Base-by-base conservation (phyloP, 2,113 vertebrate species). In the Hepsetus odoe region DNA sequence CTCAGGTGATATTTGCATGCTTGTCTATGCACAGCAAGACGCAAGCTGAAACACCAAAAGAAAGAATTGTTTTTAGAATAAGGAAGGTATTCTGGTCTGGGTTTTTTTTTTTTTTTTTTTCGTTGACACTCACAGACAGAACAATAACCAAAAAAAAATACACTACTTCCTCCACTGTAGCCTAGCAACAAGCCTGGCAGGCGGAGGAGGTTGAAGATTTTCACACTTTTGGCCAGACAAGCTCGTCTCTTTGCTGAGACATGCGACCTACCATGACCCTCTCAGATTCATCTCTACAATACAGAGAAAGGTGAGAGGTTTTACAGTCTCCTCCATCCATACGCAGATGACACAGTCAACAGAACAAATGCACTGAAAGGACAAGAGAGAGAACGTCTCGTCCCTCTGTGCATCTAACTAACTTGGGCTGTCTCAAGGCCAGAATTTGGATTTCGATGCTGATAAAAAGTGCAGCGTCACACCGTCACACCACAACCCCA, bases 111-210 rank as follows among this genome's bases (percentile, higher is more conserved):
- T 62, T 61, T 53, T n/a, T 22, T 28, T 10, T 14, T 55, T 72
- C 42, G 70, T 33, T 77, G 73, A 64, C 72, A 80, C 10, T 61
- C 11, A 38, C 58, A 14, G n/a, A 1, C 14, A 28, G 16, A 69
- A 22, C 56, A 53, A 77, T 59, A 42, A 81, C 42, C 10, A 58
- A 32, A 18, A 20, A 30, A 66, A 59, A 73, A 49, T 73, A 49
- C 77, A 77, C 61, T 72, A 85, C 80, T 76, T 85, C 81, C 80
- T 79, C 75, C 18, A 13, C 59, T 13, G 84, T 82, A 71, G 67
- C 84, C 74, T 82, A 85, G 84, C 84, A 85, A 85, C 84, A 85
- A 53, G 65, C 56, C 75, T 33, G 59, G 74, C 74, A 74, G 74
- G 74, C 28, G 53, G 80, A 82, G 80, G 83, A 84, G 76, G 80